phyloP scores from a whole-genome alignment of 1,140 invertebrate species.

The Drosophila orosa region DNA sequence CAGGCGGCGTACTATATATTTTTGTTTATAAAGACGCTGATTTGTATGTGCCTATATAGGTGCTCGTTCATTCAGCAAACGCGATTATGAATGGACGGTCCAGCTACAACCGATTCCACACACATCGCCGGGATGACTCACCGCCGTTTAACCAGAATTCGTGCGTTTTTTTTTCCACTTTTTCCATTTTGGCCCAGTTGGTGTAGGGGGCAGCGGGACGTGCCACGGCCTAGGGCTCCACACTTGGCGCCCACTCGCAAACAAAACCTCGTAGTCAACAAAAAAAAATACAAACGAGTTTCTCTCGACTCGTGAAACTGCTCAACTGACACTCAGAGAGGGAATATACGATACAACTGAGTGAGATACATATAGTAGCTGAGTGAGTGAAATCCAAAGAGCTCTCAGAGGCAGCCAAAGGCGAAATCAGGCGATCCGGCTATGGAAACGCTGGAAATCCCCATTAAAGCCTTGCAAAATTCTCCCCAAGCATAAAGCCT shows the following conservation, averaged over 20 bases:
- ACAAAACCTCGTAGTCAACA: conserved; percentile 21
- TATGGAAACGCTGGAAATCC: conserved; percentile 42
- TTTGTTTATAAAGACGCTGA: conserved; percentile 45
- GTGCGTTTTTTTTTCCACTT: conserved; percentile 50
- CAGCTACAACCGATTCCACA: conserved; percentile 50
- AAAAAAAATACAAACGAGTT: conserved; percentile 26
- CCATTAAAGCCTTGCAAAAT: conserved; percentile 46
- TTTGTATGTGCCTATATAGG: conserved; percentile 39
- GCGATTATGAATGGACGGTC: conserved; percentile 70
- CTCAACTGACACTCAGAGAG: conserved; percentile 19
- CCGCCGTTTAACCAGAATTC: conserved; percentile 73
- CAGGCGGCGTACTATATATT: conserved; percentile 32
- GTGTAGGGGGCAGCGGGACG: conserved; percentile 26
- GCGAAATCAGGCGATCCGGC: conserved; percentile 49
- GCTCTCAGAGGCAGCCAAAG: conserved; percentile 16
- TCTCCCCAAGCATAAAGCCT: conserved; percentile 19
- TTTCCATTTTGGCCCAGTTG: conserved; percentile 68
- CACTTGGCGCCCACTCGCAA: conserved; percentile 53
- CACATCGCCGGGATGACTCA: conserved; percentile 66
- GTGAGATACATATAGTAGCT: conserved; percentile 1
- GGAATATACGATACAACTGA: background rate
- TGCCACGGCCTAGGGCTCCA: conserved; percentile 54
- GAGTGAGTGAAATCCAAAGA: conserved; percentile 18
- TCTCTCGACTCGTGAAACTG: conserved; percentile 28
- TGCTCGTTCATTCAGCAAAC: conserved; percentile 66